These are phyloP conservation scores for Virgularia gustaviana DNA, from an alignment of 92 coral and sea anemone genomes.

Conservation along the genomic window DNA sequence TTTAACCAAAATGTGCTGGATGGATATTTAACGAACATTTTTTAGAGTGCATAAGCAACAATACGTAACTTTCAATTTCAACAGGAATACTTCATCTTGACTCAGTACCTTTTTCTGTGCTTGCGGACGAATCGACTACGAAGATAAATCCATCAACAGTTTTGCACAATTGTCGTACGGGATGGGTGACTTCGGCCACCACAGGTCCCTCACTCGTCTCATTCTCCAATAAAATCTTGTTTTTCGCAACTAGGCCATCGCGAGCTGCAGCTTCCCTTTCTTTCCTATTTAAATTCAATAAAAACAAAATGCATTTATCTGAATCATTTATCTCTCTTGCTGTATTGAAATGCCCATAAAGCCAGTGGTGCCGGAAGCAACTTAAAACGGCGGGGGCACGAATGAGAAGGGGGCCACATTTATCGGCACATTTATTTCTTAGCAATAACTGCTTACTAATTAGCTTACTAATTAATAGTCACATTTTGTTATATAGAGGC, in stretches of 20 bases:
- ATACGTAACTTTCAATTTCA: not conserved
- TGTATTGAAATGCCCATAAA: not conserved
- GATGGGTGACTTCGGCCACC: conserved; percentile 65
- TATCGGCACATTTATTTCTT: no score
- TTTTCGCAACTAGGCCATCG: conserved; percentile 58
- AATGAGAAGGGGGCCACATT: no score
- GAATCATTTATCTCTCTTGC: no score
- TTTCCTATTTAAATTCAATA: conserved; percentile 51
- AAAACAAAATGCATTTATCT: no score
- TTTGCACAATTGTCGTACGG: conserved; percentile 86
- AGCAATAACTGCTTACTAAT: no score
- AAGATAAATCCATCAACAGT: conserved; percentile 92
- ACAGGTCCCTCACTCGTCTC: conserved; percentile 23
- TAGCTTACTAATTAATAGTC: no score
- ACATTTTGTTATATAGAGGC: no score
- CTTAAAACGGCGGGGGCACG: no score
- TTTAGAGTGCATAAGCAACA: not conserved
- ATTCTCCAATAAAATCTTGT: conserved; percentile 63
- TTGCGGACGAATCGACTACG: conserved; percentile 76
- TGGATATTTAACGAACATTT: no score
- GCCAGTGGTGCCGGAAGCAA: no score
- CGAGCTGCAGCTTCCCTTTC: conserved; percentile 80
- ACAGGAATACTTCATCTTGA: not conserved
- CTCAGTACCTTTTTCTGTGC: conserved; percentile 71
- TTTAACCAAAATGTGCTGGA: no score